Conservation (phyloP, 1,140 invertebrate genomes). For the Agrilus planipennis region DNA sequence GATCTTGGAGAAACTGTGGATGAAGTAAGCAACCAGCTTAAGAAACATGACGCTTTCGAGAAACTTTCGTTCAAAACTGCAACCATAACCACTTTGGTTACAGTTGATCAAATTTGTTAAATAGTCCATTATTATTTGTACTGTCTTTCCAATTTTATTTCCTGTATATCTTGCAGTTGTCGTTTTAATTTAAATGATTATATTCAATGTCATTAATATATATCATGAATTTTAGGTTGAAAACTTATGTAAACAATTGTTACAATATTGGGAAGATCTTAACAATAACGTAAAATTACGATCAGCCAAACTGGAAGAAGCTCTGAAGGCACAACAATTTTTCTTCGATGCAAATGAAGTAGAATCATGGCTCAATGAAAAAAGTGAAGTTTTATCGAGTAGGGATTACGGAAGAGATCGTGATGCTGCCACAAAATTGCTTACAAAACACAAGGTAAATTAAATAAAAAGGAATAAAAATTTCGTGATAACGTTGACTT, state of each 20-base stretch:
- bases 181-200: too few species aligned
- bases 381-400: constrained; percentile 65
- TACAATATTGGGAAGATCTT: constrained; percentile 57
- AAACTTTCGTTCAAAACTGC: too few species aligned
- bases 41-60: constrained; percentile 86
- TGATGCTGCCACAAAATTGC: constrained; percentile 76
- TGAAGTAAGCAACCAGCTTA: constrained; percentile 73
- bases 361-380: constrained; percentile 88
- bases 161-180: too few species aligned
- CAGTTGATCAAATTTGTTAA: too few species aligned
- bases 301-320: constrained; percentile 68
- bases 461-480: constrained; percentile 6
- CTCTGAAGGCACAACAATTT: constrained; percentile 80
- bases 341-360: constrained; percentile 84
- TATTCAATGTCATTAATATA: too few species aligned
- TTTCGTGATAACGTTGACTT: constrained; percentile 1
- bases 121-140: too few species aligned
- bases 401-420: constrained; percentile 79
- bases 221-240: too few species aligned
- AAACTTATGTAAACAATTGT: constrained; percentile 50
- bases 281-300: constrained; percentile 56
- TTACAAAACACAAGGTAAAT: constrained; percentile 81
- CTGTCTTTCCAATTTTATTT: too few species aligned
- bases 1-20: constrained; percentile 57
- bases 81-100: too few species aligned